Evolutionary conservation across 2,113 vertebrate genomes (phyloP), one percentile per base, ranked within the genome.

Genomic region (Holacanthus passer): DNA sequence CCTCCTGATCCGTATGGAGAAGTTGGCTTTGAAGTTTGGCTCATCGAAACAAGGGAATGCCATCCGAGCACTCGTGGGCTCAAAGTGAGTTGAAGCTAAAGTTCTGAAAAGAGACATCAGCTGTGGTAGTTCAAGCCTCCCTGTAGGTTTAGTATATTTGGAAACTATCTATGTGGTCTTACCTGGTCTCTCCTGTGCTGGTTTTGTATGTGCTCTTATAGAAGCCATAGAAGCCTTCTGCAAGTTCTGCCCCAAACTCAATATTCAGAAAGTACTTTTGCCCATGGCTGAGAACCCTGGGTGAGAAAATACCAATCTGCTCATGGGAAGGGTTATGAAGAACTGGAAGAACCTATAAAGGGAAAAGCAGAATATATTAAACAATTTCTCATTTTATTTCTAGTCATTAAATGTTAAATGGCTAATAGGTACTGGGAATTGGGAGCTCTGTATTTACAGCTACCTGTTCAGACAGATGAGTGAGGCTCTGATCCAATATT

Each of bases 21-120:
- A 96, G 83, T 94, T 96, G 59, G 95, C 95, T 89, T 96, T 96
- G 83, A 96, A 96, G 70, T 58, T 87, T 5, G 95, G 95, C 81
- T 96, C 95, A 68, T 96, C 95, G 1, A 96, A 96, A 91, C 95
- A 95, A 3, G 95, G 95, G 71, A 96, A 95, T 0, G 94, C 95
- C 94, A 90, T 94, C 32, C 95, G 92, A 66, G 95, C 95, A 73
- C 92, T 95, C 0, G 95, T 96, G 31, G 95, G 95, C 85, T 96
- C 95, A 91, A 96, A 96, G 69, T 96, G 94, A 66, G 95, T 95
- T 10, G 95, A 95, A 35, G 94, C 94, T 66, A 96, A 89, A 1
- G 77, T 85, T 88, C 95, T 96, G 79, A 29, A 66, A 63, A 79
- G 19, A 74, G 16, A 75, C 13, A 55, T 17, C 7, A n/a, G 41